Conservation (phyloP, 92 coral and sea anemone species). For the Zoanthus solanderi region DNA sequence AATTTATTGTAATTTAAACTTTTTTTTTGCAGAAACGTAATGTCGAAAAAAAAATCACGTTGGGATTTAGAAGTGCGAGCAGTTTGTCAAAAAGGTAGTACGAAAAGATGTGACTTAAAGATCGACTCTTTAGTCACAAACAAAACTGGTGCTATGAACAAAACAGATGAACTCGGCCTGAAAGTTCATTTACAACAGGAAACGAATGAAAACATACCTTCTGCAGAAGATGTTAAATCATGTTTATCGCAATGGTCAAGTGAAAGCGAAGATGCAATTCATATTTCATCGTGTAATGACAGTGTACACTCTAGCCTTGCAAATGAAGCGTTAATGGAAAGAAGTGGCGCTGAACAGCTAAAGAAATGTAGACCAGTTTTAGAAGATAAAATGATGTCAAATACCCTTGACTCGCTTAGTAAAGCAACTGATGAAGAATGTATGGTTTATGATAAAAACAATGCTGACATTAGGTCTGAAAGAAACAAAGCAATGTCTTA, state of each 20-base stretch:
- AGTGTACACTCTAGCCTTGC: background rate
- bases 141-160: background rate
- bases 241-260: background rate
- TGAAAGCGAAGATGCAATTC: background rate
- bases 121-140: background rate
- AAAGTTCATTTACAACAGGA: no score
- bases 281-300: background rate
- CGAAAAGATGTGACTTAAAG: background rate
- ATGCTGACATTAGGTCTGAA: no score
- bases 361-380: background rate
- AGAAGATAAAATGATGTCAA: background rate
- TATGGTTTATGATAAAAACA: background rate
- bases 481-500: background rate
- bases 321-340: background rate
- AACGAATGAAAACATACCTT: background rate
- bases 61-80: slow-evolving; percentile 64
- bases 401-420: background rate
- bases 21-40: slow-evolving; percentile 26
- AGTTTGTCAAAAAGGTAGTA: background rate
- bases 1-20: background rate
- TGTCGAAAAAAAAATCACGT: slow-evolving; percentile 48
- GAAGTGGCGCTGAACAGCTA: background rate
- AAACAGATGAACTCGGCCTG: background rate
- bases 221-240: background rate
- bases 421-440: background rate